These are phyloP conservation scores for Coenonympha glycerion DNA, from an alignment of 2,888 invertebrate species.

Conservation along the genomic window DNA sequence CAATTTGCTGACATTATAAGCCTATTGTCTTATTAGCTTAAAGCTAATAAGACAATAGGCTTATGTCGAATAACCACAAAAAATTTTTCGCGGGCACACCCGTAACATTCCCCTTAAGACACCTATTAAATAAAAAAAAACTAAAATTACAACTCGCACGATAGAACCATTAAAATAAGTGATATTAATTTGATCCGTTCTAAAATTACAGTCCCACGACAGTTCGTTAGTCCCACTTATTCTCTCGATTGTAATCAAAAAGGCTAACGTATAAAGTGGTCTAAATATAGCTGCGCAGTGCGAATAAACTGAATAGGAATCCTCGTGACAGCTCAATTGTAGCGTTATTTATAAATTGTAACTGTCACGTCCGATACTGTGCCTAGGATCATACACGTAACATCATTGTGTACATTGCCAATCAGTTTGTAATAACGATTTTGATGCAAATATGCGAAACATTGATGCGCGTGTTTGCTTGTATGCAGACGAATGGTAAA, in stretches of 20 bases:
- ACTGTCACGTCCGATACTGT: conserved; percentile 21
- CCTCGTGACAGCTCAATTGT: conserved; percentile 59
- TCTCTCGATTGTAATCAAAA: conserved; percentile 44
- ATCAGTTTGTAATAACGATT: not conserved
- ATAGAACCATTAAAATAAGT: not conserved
- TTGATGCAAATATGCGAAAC: not conserved
- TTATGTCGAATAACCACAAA: no score
- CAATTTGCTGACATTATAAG: no score
- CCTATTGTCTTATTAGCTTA: no score
- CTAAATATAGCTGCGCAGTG: conserved; percentile 62
- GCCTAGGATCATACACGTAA: not conserved
- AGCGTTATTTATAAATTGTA: conserved; percentile 51
- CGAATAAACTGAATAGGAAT: conserved; percentile 50
- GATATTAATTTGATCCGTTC: conserved; percentile 41
- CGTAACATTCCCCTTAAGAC: no score
- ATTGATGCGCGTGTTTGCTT: no score
- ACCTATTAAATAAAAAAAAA: no score
- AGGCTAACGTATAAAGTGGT: conserved; percentile 57
- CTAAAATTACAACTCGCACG: not conserved
- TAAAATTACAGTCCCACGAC: conserved; percentile 49
- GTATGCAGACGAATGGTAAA: no score
- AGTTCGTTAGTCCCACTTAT: conserved; percentile 44
- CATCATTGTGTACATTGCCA: not conserved
- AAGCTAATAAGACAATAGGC: no score
- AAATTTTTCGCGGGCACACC: no score